A percentile compares a stretch with the other conserved stretches of the same genome.
Evolutionary conservation across 1,140 invertebrate genomes (phyloP).

Genomic region (Trachymyrmex cornetzi): DNA sequence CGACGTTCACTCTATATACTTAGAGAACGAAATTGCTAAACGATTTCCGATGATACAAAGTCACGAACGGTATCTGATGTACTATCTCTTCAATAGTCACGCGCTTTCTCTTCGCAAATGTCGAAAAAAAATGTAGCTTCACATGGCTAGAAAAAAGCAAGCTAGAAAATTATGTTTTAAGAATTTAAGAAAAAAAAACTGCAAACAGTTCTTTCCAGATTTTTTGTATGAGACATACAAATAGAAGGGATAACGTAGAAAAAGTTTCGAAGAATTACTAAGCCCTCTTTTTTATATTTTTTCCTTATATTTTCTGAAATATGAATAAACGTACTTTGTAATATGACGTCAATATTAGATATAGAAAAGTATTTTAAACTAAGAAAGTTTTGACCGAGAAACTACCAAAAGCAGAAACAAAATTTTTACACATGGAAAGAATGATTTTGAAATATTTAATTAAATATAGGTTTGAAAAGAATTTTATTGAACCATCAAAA

Average conservation of each 20-base stretch:
- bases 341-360: not conserved
- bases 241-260: not conserved
- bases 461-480: no score
- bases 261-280: not conserved
- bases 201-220: no score
- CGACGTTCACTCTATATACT: not conserved
- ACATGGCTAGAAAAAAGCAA: not conserved
- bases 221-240: not conserved
- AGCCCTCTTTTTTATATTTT: not conserved
- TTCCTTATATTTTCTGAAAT: not conserved
- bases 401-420: not conserved
- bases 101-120: conserved; percentile 7
- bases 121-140: not conserved
- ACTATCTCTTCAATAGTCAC: not conserved
- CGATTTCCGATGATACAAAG: not conserved
- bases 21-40: not conserved
- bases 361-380: not conserved
- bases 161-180: not conserved
- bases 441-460: no score
- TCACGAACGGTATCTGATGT: conserved; percentile 15
- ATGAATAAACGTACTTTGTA: not conserved
- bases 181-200: not conserved
- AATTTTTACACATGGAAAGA: no score
- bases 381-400: not conserved
- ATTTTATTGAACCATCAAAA: no score